Conservation (phyloP, 2,888 invertebrate genomes). For the Melanostoma scalare region DNA sequence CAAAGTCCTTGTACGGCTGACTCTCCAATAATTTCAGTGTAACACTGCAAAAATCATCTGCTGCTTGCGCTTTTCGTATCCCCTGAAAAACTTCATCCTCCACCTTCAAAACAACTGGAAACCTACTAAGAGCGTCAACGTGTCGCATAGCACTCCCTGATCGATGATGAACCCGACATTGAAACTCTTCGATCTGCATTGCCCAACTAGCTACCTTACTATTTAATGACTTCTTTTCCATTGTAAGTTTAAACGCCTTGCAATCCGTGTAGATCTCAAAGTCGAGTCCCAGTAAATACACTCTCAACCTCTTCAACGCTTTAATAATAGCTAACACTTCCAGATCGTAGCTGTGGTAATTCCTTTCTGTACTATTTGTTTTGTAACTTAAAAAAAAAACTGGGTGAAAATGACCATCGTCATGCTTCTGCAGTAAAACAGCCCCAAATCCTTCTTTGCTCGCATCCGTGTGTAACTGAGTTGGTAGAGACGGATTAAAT, state of each 20-base stretch:
- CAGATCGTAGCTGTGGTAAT: slow-evolving; percentile 73
- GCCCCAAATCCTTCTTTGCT: slow-evolving; percentile 31
- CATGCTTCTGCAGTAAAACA: slow-evolving; percentile 25
- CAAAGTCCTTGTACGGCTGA: no score
- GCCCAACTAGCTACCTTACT: slow-evolving; percentile 77
- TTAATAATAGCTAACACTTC: slow-evolving; percentile 75
- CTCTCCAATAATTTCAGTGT: no score
- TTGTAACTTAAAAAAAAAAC: slow-evolving; percentile 75
- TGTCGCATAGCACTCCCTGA: slow-evolving; percentile 74
- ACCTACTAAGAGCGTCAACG: slow-evolving; percentile 76
- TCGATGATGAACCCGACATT: slow-evolving; percentile 34
- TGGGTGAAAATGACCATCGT: slow-evolving; percentile 30
- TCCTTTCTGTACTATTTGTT: slow-evolving; percentile 74
- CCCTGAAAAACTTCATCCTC: no score
- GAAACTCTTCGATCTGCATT: slow-evolving; percentile 51
- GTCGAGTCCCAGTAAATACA: slow-evolving; percentile 31
- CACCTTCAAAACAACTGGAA: no score
- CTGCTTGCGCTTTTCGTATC: no score
- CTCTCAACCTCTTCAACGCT: slow-evolving; percentile 34
- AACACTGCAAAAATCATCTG: no score
- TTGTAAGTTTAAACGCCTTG: slow-evolving; percentile 62
- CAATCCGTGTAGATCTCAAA: slow-evolving; percentile 72
- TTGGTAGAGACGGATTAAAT: slow-evolving; percentile 61
- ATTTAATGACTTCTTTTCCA: slow-evolving; percentile 53
- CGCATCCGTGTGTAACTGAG: slow-evolving; percentile 74